Evolutionary conservation across 2,888 invertebrate species (phyloP), one percentile per base, ranked within the genome.

Genomic region (Eupithecia pulchellata): DNA sequence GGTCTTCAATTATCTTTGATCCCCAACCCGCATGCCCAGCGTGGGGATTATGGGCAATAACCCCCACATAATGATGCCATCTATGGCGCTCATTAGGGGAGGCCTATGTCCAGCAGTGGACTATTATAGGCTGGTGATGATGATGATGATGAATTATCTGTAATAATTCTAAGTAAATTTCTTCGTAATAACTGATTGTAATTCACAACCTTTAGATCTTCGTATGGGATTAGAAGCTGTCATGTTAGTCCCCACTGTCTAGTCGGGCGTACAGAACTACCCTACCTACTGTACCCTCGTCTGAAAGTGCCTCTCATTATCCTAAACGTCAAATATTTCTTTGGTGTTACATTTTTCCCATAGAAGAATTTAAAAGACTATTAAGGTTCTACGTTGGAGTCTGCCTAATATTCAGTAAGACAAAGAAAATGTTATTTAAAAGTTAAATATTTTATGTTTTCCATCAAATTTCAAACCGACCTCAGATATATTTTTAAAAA

Each of bases 201-300:
- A 64, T 25, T 66, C 64, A 30, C 66, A 60, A 72, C 66, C 47
- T 68, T 58, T 13, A 60, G 60, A 52, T 36, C 36, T 47, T 70
- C 64, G 52, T n/a, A 14, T 52, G 67, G 72, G 74, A 76, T 78
- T 76, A 78, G 75, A 60, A 73, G 57, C 72, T 77, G 77, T 76
- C 77, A 76, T 67, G 69, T 62, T 69, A 71, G 70, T 74, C 73
- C 66, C 71, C 34, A 65, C 68, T 71, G 63, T 60, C 76, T 72
- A 68, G 75, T 68, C 74, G 75, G 73, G 75, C 67, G 72, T 72
- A 75, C 66, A 66, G 72, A 73, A 73, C 75, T 74, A 75, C 73
- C 73, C 65, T 25, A 13, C 71, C 74, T 61, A 25, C 62, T 63
- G 64, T 36, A 72, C 76, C 75, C 71, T 76, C 73, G 72, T 75